These are phyloP conservation scores for Drosophila erecta DNA, from an alignment of 1,140 invertebrate genomes.

Conservation along the genomic window DNA sequence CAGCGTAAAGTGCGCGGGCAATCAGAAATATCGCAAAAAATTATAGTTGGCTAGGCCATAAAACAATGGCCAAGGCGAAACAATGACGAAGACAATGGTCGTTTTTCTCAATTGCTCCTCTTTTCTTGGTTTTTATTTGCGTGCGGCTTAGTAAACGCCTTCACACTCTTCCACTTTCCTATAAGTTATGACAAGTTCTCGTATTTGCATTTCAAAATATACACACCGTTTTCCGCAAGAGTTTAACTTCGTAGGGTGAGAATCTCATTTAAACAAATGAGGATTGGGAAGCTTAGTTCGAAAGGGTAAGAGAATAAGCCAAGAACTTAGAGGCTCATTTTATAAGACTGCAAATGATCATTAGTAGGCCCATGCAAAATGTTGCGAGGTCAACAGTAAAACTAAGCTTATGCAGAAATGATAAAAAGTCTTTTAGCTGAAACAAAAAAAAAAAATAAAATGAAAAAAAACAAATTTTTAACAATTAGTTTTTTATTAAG, in stretches of 20 bases:
- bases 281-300: conserved; percentile 30
- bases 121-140: conserved; percentile 1
- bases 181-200: conserved; percentile 40
- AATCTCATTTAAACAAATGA: conserved; percentile 45
- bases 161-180: neutral
- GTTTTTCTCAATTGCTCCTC: conserved; percentile 18
- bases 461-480: neutral
- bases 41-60: conserved; percentile 68
- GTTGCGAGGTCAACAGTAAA: neutral
- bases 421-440: too few relatives aligned
- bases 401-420: conserved; percentile 4
- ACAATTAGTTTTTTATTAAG: neutral
- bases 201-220: conserved; percentile 58
- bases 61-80: conserved; percentile 59
- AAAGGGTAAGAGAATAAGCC: conserved; percentile 7
- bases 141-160: conserved; percentile 12
- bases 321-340: neutral
- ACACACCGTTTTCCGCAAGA: conserved; percentile 31
- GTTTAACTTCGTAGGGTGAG: neutral
- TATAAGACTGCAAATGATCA: neutral
- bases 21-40: conserved; percentile 79
- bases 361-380: conserved; percentile 6
- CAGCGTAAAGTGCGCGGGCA: conserved; percentile 64
- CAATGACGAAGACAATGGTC: conserved; percentile 59
- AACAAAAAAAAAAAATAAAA: too few relatives aligned